These are phyloP conservation scores for Diorhabda elongata DNA, from an alignment of 1,140 invertebrate species.

Conservation along the genomic window DNA sequence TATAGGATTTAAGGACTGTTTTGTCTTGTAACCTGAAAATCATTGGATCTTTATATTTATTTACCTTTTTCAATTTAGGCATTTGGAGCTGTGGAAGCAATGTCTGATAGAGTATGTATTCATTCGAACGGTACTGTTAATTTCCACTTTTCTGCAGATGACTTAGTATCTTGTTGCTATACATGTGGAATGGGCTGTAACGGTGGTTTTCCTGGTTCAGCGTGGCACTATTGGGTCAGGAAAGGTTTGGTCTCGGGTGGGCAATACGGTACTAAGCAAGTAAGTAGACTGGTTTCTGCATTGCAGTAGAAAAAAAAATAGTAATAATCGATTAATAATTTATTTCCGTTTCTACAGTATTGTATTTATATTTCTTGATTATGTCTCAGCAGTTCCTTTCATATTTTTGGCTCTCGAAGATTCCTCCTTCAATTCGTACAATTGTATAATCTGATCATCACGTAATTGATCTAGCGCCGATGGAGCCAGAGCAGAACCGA, in stretches of 20 bases:
- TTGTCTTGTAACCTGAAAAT: too few relatives aligned
- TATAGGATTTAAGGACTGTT: too few relatives aligned
- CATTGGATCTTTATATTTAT: neutral
- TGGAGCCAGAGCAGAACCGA: constrained; percentile 60
- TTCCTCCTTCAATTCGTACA: constrained; percentile 76
- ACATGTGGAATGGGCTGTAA: constrained; percentile 83
- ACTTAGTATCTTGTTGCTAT: constrained; percentile 80
- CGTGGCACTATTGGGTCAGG: constrained; percentile 81
- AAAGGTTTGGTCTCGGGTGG: constrained; percentile 82
- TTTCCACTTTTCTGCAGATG: constrained; percentile 79
- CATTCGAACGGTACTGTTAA: constrained; percentile 70
- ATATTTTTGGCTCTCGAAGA: constrained; percentile 13
- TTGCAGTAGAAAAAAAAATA: neutral
- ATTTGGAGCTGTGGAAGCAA: constrained; percentile 90
- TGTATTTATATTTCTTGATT: too few relatives aligned
- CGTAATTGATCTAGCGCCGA: constrained; percentile 66
- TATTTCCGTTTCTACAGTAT: neutral
- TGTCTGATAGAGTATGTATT: constrained; percentile 88
- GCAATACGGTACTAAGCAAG: constrained; percentile 66
- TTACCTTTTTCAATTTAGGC: constrained; percentile 53
- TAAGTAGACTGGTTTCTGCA: constrained; percentile 32
- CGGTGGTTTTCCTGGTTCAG: constrained; percentile 73
- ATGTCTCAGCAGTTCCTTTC: neutral
- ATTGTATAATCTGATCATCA: constrained; percentile 75
- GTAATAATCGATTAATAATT: neutral